Percentiles rank a stretch among this genome's conserved stretches.
These are phyloP conservation scores for Myotis pilosus DNA, from an alignment of 2,797 vertebrate genomes.

Conservation along the genomic window DNA sequence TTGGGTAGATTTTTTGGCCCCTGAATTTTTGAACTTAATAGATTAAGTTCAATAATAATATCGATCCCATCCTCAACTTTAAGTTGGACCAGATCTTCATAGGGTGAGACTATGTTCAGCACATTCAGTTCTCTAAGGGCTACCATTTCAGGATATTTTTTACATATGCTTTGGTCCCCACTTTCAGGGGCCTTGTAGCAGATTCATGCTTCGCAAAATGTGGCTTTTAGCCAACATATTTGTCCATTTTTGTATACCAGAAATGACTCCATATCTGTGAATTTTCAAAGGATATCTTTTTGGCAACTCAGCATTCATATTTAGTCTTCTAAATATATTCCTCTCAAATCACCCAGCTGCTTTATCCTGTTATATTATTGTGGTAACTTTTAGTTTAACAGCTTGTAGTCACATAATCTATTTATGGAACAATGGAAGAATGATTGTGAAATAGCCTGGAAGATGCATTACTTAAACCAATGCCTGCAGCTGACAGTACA, in stretches of 20 bases:
- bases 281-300: slow-evolving; percentile 44
- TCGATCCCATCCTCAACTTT: neutral
- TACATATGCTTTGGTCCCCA: neutral
- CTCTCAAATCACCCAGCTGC: slow-evolving; percentile 8
- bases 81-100: neutral
- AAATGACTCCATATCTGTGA: neutral
- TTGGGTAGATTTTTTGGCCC: neutral
- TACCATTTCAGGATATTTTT: neutral
- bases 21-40: neutral
- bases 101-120: neutral
- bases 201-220: neutral
- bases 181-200: neutral
- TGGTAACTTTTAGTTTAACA: slow-evolving; percentile 53
- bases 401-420: slow-evolving; percentile 48
- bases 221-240: neutral
- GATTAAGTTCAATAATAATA: neutral
- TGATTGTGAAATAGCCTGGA: slow-evolving; percentile 31
- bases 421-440: slow-evolving; percentile 40
- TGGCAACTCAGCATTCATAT: neutral
- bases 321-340: neutral
- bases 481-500: neutral
- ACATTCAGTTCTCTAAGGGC: neutral
- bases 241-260: neutral
- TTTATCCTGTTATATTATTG: slow-evolving; percentile 42
- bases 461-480: slow-evolving; percentile 43